phyloP scores from a whole-genome alignment of 2,797 vertebrate genomes.

The Thripadectes ignobilis region DNA sequence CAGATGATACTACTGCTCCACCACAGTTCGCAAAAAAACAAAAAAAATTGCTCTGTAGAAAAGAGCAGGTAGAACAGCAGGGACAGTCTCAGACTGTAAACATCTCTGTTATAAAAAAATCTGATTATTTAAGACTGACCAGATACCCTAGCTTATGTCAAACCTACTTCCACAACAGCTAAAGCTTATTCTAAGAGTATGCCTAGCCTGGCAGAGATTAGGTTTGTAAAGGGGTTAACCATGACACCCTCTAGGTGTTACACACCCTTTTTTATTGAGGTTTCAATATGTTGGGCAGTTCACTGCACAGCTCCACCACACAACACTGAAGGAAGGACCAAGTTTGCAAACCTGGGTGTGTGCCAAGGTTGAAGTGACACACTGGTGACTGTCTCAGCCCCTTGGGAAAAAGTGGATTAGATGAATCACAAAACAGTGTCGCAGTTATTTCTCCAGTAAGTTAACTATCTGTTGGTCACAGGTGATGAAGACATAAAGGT shows the following conservation, averaged over 20 bases:
- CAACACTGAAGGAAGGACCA: not conserved
- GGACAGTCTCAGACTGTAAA: not conserved
- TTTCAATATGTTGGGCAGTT: not conserved
- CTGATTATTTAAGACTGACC: not conserved
- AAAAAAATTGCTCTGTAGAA: not conserved
- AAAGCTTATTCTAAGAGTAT: not conserved
- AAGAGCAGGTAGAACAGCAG: not conserved
- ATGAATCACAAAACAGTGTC: slow-evolving; percentile 14
- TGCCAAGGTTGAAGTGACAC: slow-evolving; percentile 22
- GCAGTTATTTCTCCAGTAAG: slow-evolving; percentile 15
- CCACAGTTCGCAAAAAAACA: not conserved
- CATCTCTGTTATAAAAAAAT: not conserved
- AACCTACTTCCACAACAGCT: not conserved
- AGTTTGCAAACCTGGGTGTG: not conserved
- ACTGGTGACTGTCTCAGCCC: not conserved
- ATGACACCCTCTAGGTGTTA: not conserved
- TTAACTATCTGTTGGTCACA: not conserved
- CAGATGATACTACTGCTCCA: not conserved
- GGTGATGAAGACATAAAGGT: not conserved
- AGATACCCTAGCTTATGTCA: not conserved
- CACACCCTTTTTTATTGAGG: not conserved
- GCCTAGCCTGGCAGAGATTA: not conserved
- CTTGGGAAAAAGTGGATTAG: not conserved
- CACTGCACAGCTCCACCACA: not conserved
- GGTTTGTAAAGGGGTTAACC: not conserved